Conservation (phyloP, 2,888 invertebrate species). For the Caenorhabditis macrosperma region DNA sequence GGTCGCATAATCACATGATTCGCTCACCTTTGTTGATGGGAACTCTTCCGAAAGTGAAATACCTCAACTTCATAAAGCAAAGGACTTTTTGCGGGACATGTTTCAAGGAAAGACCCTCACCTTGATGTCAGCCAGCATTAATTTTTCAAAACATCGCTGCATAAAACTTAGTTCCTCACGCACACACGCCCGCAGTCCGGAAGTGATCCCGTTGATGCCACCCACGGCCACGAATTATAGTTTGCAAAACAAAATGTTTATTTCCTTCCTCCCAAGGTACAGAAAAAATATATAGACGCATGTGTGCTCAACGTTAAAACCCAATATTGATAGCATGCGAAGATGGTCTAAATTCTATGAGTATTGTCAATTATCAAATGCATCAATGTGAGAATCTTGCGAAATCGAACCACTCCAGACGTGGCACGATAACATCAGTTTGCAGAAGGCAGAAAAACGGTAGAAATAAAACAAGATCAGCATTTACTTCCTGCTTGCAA, state of each 20-base stretch:
- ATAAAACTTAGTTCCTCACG: conserved; percentile 51
- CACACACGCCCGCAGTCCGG: conserved; percentile 17
- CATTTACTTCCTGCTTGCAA: conserved; percentile 50
- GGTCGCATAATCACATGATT: background rate
- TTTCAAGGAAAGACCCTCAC: conserved; percentile 6
- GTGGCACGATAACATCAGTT: background rate
- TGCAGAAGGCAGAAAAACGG: conserved; percentile 26
- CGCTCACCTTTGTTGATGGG: background rate
- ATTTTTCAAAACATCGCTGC: conserved; percentile 44
- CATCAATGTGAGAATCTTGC: conserved; percentile 5
- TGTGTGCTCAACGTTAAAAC: too few species aligned
- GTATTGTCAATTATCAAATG: background rate
- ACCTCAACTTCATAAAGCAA: background rate
- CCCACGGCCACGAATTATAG: background rate
- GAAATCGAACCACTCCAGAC: background rate
- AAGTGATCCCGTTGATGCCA: conserved; percentile 16
- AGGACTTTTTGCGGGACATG: conserved; percentile 3
- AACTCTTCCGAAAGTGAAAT: background rate
- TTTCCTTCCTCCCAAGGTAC: background rate
- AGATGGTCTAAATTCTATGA: too few species aligned
- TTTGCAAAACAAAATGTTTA: background rate
- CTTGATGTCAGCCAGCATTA: conserved; percentile 44
- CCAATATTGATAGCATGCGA: background rate
- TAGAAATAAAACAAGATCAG: background rate
- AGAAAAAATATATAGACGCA: background rate